Conservation (phyloP, 2,797 vertebrate species). For the Rousettus madagascariensis region DNA sequence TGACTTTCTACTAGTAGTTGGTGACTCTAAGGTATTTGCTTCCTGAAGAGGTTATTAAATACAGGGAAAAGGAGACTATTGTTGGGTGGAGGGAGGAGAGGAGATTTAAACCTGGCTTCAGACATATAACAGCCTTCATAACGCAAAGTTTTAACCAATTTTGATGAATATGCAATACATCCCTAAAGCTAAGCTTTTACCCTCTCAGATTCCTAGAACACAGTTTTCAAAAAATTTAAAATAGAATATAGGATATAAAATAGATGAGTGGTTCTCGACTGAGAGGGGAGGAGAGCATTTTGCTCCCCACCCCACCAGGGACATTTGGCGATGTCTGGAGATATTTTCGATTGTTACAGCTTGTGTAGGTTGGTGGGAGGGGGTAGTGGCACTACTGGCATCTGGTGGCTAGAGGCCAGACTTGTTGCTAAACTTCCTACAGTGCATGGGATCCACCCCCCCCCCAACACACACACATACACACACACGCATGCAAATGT, state of each 20-base stretch:
- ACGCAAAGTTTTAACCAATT: not conserved
- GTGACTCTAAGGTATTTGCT: not conserved
- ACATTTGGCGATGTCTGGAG: not conserved
- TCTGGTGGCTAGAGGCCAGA: not conserved
- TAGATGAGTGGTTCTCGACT: not conserved
- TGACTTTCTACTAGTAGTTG: not conserved
- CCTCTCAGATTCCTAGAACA: not conserved
- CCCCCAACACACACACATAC: not conserved
- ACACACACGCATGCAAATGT: not conserved
- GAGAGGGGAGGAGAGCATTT: not conserved
- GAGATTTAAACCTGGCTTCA: constrained; percentile 34
- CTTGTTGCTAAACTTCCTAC: not conserved
- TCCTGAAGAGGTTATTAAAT: not conserved
- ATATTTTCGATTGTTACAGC: not conserved
- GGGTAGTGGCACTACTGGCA: fast-evolving
- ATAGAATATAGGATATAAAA: not conserved
- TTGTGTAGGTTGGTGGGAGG: not conserved
- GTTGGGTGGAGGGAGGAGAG: not conserved
- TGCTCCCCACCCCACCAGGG: no score
- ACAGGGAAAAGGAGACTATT: not conserved
- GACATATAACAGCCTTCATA: not conserved
- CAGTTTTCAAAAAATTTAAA: not conserved
- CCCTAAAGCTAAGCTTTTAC: not conserved
- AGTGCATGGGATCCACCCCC: fast-evolving
- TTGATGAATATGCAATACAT: not conserved